Evolutionary conservation across 2,888 invertebrate species (phyloP), one percentile per base, ranked within the genome.

Genomic region (Trichogramma dendrolimi): DNA sequence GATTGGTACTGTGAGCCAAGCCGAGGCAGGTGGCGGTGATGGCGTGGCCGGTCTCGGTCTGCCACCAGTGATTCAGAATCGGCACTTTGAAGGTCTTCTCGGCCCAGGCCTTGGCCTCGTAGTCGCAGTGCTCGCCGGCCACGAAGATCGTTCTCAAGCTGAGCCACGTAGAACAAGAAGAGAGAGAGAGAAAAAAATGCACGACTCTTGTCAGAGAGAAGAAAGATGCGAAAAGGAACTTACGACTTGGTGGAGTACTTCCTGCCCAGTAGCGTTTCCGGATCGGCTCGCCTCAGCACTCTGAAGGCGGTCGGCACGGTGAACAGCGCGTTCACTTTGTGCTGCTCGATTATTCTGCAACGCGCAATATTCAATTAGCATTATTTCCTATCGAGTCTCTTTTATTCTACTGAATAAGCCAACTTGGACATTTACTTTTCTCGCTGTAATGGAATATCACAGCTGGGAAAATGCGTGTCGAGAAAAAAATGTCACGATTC

Each of bases 61-160:
- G 96, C 96, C 96, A 96, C 95, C 95, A 96, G 78, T 96, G 92
- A 78, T 96, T 96, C 58, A 94, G 78, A 4, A 94, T 84, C 0
- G 92, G 91, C 6, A 88, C 88, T 61, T 87, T 83, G 72, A 92
- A 89, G 6, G 81, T 82, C 62, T 83, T 83, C 72, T 87, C 86
- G 5, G 88, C 86, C 92, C 92, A 92, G 6, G 80, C 73, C 81
- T 92, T 89, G 0, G 96, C 94, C 73, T 94, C 94, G 69, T 90
- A 87, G 75, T 96, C 96, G 75, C 95, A 93, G 74, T 95, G 94
- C 75, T 96, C 96, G 0, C 96, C 96, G 52, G 94, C 94, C 5
- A 93, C 87, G 76, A 92, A 93, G 59, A 94, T 84, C 2, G 84
- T 83, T 66, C 86, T 85, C 64, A 91, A 77, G 6, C 79, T 79